Base-by-base conservation (phyloP, 2,888 invertebrate genomes). In the Xiphydria camelus region DNA sequence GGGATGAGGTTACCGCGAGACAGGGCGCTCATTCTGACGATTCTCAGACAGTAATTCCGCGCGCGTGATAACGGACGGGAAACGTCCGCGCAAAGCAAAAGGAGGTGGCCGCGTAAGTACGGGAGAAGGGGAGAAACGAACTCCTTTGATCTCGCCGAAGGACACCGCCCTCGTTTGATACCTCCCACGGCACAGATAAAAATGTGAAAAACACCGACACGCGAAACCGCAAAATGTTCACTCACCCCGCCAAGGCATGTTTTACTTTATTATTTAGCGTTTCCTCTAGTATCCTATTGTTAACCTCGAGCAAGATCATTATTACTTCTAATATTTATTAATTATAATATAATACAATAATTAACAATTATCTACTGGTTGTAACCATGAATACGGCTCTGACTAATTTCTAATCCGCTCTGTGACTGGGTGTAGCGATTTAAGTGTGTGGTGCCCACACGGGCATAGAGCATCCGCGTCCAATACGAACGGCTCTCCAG, bases 281-380 rank as follows among this genome's bases (percentile, higher is more conserved):
- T 80, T 99, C 98, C 82, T 96, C 95, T 70, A 99, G 89, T 80
- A 98, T 95, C 79, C 96, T 89, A 83, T 99, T 99, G 82, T 97
- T 94, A 82, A 96, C 95, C 87, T 99, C 98, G 77, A 99, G 84
- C 78, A 95, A 84, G 84, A 95, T 94, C 94, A 94, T 94, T 70
- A 69, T 80, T 64, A 61, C 49, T 49, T 46, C 49, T 59, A 53
- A 49, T 45, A 51, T 49, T 54, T 55, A 50, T 53, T 59, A 57
- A 56, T 59, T 50, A 56, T 36, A 52, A 53, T 59, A 61, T 55
- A 66, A 63, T 60, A 63, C 57, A 65, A 64, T 66, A 64, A 62
- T 64, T 62, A 66, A 64, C 61, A 70, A 70, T 66, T 61, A 64
- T 66, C 64, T 64, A 58, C 45, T 57, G 53, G 52, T 61, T 61